A percentile compares a stretch with the other conserved stretches of the same genome.
phyloP scores from a whole-genome alignment of 2,888 invertebrate genomes.

The Cyrtodaria siliqua region DNA sequence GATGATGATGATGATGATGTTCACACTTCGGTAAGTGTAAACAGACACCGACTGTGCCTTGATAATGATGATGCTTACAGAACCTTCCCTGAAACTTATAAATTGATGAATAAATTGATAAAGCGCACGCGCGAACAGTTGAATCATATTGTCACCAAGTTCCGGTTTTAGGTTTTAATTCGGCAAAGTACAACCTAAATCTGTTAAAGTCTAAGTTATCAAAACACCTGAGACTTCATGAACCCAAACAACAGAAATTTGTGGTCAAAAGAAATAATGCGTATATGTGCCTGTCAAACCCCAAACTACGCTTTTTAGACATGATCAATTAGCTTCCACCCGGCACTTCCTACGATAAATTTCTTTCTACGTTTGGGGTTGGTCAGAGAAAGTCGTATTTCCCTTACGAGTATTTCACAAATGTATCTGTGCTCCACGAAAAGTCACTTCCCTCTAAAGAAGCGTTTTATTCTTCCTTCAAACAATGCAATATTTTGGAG shows the following conservation, averaged over 20 bases:
- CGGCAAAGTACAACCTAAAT: conserved; percentile 22
- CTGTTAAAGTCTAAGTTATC: conserved; percentile 24
- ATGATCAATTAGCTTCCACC: conserved; percentile 16
- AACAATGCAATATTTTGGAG: conserved; percentile 13
- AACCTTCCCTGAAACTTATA: background rate
- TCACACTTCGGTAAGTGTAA: background rate
- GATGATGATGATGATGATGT: background rate
- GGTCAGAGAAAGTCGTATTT: conserved; percentile 1
- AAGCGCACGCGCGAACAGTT: background rate
- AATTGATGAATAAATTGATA: background rate
- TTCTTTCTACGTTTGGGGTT: conserved; percentile 2
- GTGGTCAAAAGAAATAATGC: conserved; percentile 8
- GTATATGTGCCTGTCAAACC: conserved; percentile 6
- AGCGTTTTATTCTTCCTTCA: conserved; percentile 10
- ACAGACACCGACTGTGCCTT: background rate
- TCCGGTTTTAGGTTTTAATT: conserved; percentile 24
- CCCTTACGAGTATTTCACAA: conserved; percentile 17
- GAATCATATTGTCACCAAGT: conserved; percentile 6
- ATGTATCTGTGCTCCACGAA: conserved; percentile 11
- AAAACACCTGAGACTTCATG: conserved; percentile 17
- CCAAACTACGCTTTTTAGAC: conserved; percentile 12
- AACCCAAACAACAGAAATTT: background rate
- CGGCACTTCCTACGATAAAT: conserved; percentile 14
- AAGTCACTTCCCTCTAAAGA: conserved; percentile 4
- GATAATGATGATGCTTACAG: background rate